These are phyloP conservation scores for Heliconius aoede DNA, from an alignment of 2,888 invertebrate species.

Conservation along the genomic window DNA sequence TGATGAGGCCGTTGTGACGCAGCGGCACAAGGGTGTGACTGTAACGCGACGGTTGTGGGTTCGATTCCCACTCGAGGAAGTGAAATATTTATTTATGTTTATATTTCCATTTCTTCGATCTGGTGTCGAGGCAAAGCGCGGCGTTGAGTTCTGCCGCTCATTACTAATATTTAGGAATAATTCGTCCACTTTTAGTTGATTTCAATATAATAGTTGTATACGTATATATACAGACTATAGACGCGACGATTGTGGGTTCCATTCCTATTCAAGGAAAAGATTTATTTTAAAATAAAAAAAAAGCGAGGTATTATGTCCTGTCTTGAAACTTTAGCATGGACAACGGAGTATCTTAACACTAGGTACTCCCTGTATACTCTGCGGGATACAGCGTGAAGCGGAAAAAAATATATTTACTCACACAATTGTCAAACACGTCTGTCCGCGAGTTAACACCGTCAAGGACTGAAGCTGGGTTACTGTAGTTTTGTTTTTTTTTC, in stretches of 20 bases:
- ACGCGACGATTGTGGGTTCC: not conserved
- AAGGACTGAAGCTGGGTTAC: slow-evolving; percentile 23
- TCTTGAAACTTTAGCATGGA: not conserved
- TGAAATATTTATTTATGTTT: too few species aligned
- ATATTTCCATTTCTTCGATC: too few species aligned
- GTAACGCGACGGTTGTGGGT: too few species aligned
- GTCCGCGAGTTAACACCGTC: slow-evolving; percentile 5
- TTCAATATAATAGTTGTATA: too few species aligned
- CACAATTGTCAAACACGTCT: not conserved
- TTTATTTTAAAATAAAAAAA: not conserved
- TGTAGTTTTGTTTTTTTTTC: not conserved
- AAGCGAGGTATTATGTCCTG: not conserved
- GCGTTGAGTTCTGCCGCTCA: too few species aligned
- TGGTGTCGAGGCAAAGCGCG: too few species aligned
- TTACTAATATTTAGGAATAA: too few species aligned
- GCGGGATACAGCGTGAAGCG: not conserved
- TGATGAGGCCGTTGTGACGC: too few species aligned
- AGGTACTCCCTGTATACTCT: not conserved
- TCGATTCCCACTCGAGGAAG: too few species aligned
- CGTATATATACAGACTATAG: too few species aligned
- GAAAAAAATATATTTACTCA: not conserved
- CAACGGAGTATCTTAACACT: not conserved
- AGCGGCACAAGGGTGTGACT: too few species aligned
- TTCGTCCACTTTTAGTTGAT: too few species aligned
- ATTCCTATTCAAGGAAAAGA: not conserved